Percentiles rank a stretch among this genome's conserved stretches.
These are phyloP conservation scores for Prunella strophiata DNA, from an alignment of 2,797 vertebrate genomes.

Conservation along the genomic window DNA sequence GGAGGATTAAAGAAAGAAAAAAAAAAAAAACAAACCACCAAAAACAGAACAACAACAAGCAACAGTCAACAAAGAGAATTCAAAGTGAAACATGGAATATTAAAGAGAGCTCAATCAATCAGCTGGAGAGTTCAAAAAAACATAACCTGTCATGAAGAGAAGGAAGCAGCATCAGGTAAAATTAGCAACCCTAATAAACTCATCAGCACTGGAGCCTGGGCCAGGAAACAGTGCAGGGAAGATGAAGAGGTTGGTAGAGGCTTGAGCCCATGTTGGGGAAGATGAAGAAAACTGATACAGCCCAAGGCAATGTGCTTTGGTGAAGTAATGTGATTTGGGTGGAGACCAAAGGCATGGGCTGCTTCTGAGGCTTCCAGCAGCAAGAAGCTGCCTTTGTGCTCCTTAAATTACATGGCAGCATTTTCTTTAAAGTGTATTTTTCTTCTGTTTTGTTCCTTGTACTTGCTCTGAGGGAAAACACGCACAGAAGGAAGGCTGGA, in stretches of 20 bases:
- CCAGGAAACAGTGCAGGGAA: background rate
- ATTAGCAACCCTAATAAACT: constrained; percentile 62
- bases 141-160: constrained; percentile 22
- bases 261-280: background rate
- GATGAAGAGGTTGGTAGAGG: background rate
- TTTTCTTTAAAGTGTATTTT: background rate
- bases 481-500: background rate
- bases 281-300: background rate
- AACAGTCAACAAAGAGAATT: constrained; percentile 38
- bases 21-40: background rate
- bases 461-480: background rate
- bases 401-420: fast-evolving
- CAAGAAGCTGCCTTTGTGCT: background rate
- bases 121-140: constrained; percentile 48
- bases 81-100: background rate
- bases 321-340: background rate
- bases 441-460: background rate
- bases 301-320: background rate
- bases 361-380: background rate
- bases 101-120: constrained; percentile 56
- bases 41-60: background rate
- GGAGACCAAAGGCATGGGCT: background rate
- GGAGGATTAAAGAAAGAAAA: constrained; percentile 18
- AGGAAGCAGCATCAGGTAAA: constrained; percentile 51
- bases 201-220: background rate